Evolutionary conservation across 2,113 vertebrate genomes (phyloP).

Genomic region (Vidua chalybeata): DNA sequence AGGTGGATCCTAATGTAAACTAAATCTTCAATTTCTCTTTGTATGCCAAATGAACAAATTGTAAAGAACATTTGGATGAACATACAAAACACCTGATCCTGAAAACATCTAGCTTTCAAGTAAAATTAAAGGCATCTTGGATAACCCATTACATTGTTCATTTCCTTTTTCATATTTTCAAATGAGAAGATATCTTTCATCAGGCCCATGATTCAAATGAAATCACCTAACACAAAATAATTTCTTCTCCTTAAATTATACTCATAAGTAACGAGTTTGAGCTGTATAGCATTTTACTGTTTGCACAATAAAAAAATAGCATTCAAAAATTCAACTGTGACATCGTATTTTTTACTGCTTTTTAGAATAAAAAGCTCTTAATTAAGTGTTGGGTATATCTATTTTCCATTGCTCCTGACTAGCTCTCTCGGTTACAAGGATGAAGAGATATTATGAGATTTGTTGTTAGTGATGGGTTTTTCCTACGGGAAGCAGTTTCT

Average conservation of each 20-base stretch:
- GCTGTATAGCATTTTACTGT: not conserved
- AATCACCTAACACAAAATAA: not conserved
- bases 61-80: not conserved
- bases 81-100: not conserved
- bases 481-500: not conserved
- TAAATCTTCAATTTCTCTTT: not conserved
- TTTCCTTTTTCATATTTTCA: not conserved
- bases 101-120: not conserved
- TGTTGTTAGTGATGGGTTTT: not conserved
- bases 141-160: not conserved
- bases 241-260: not conserved
- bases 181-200: not conserved
- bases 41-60: not conserved
- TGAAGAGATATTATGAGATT: not conserved
- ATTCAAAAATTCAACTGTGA: not conserved
- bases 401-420: not conserved
- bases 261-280: not conserved
- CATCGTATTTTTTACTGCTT: not conserved
- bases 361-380: not conserved
- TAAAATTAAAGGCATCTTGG: not conserved
- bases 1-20: not conserved
- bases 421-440: fast-evolving
- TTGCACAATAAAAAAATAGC: not conserved
- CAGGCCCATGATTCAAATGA: not conserved
- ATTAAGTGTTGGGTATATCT: not conserved